Evolutionary conservation across 2,113 vertebrate species (phyloP).

Genomic region (Spheniscus mendiculus): DNA sequence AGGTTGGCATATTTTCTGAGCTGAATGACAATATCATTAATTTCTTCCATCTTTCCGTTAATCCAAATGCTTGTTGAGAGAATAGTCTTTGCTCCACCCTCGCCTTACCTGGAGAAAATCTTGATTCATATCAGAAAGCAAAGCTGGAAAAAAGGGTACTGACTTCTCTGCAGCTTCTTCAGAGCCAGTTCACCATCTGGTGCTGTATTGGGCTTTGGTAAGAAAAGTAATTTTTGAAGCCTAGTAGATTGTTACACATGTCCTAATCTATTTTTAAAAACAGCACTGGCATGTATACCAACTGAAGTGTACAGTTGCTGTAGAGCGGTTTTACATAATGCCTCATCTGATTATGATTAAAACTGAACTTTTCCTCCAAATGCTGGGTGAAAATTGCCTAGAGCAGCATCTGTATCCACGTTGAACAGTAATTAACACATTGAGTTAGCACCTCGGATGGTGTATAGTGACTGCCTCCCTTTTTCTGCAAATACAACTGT

Average conservation of each 20-base stretch:
- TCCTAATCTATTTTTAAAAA: background rate
- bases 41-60: background rate
- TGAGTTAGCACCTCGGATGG: background rate
- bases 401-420: background rate
- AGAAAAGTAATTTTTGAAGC: background rate
- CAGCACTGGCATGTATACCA: background rate
- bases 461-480: background rate
- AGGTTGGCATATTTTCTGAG: background rate
- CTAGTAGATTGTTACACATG: background rate
- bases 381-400: background rate
- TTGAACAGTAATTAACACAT: conserved; percentile 36
- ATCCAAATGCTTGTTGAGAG: background rate
- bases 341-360: background rate
- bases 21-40: background rate
- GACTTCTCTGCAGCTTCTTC: background rate
- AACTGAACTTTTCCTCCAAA: background rate
- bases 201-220: background rate
- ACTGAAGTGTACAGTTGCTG: background rate
- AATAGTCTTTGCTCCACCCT: background rate
- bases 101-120: background rate
- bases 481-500: background rate
- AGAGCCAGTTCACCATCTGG: background rate
- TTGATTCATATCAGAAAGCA: background rate
- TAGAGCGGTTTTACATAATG: background rate
- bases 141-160: background rate